Conservation (phyloP, 2,888 invertebrate species). For the Icerya purchasi region DNA sequence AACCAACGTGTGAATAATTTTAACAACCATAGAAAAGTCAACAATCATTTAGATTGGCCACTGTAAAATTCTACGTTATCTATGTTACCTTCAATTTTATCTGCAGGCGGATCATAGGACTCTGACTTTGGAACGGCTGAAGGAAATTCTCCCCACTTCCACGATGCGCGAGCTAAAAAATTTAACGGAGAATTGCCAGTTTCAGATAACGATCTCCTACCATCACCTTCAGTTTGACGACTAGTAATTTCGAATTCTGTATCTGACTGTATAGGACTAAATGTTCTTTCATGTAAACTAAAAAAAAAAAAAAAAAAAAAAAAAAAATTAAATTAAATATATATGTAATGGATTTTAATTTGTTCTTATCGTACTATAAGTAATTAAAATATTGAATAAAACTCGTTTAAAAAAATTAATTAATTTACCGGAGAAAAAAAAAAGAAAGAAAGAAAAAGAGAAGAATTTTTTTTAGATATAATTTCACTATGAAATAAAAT, state of each 20-base stretch:
- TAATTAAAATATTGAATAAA: too few species aligned
- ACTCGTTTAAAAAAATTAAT: too few species aligned
- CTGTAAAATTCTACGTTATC: not conserved
- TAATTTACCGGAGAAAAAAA: too few species aligned
- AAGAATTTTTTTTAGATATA: too few species aligned
- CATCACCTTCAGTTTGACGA: conserved; percentile 23
- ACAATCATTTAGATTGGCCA: not conserved
- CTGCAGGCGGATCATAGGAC: conserved; percentile 13
- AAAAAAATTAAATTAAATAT: too few species aligned
- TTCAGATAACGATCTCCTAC: conserved; percentile 23
- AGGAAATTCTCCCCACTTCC: conserved; percentile 82
- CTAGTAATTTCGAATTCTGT: conserved; percentile 56
- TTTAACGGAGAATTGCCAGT: not conserved
- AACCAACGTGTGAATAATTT: too few species aligned
- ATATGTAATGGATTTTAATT: too few species aligned
- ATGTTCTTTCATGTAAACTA: conserved; percentile 12
- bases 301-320: too few species aligned
- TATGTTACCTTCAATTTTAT: not conserved
- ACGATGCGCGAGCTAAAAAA: conserved; percentile 30
- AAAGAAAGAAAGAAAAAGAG: too few species aligned
- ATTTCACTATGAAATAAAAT: too few species aligned
- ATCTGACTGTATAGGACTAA: conserved; percentile 74
- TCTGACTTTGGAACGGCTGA: conserved; percentile 27
- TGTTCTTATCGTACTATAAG: too few species aligned
- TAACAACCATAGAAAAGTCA: too few species aligned